A percentile compares a stretch with the other conserved stretches of the same genome.
Evolutionary conservation across 1,140 invertebrate species (phyloP).

Genomic region (Zaprionus gabonicus): DNA sequence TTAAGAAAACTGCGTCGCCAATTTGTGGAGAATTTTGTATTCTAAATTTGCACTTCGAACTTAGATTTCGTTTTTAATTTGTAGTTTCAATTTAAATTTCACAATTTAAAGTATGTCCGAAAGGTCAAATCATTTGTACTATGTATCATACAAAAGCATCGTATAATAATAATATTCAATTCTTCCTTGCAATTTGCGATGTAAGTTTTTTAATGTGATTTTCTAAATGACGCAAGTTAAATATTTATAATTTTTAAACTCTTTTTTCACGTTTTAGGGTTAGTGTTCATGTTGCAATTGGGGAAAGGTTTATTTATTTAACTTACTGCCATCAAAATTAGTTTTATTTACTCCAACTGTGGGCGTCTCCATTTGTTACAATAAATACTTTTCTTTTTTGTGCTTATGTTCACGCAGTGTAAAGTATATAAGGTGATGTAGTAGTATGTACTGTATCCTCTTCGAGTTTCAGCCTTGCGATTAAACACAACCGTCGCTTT

Average conservation of each 20-base stretch:
- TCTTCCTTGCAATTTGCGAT: background rate
- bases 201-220: background rate
- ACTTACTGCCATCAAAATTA: conserved; percentile 60
- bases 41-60: too few species aligned
- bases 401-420: background rate
- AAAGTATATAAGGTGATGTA: background rate
- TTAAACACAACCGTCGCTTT: conserved; percentile 63
- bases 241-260: background rate
- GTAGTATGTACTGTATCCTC: background rate
- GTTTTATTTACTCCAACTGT: conserved; percentile 42
- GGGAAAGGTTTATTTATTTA: background rate
- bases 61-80: too few species aligned
- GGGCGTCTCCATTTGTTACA: conserved; percentile 54
- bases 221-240: background rate
- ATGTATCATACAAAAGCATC: too few species aligned
- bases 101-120: too few species aligned
- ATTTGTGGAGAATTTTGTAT: too few species aligned
- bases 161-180: background rate
- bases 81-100: too few species aligned
- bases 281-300: background rate
- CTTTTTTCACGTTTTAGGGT: background rate
- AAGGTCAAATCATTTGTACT: too few species aligned
- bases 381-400: conserved; percentile 2
- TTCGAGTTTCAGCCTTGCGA: background rate
- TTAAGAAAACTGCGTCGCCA: too few species aligned